These are phyloP conservation scores for Meliscaeva auricollis DNA, from an alignment of 2,888 invertebrate genomes.

Conservation along the genomic window DNA sequence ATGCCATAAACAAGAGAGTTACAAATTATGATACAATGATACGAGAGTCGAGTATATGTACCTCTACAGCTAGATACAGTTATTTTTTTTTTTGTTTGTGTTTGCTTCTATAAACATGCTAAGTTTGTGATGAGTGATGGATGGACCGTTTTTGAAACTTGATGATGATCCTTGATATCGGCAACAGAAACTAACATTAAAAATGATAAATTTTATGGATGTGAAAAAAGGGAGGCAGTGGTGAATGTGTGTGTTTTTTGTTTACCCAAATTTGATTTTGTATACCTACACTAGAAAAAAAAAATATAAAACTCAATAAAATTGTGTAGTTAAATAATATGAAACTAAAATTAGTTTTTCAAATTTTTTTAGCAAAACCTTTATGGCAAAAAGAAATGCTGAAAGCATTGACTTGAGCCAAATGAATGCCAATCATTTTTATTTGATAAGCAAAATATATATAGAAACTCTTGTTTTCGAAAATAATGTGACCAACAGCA, in stretches of 20 bases:
- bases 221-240: neutral
- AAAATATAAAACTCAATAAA: no score
- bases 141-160: conserved; percentile 47
- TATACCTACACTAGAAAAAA: neutral
- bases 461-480: no score
- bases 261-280: neutral
- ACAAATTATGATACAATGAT: conserved; percentile 39
- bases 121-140: conserved; percentile 57
- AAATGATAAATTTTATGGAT: conserved; percentile 36
- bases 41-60: neutral
- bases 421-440: no score
- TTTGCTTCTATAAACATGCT: conserved; percentile 53
- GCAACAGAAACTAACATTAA: conserved; percentile 19
- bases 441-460: no score
- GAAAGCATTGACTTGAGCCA: no score
- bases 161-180: conserved; percentile 40
- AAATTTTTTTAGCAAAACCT: no score
- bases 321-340: no score
- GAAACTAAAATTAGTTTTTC: no score
- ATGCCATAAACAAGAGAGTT: conserved; percentile 50
- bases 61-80: neutral
- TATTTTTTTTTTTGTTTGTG: conserved; percentile 1
- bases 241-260: neutral
- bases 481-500: no score
- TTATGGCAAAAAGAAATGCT: no score